These are phyloP conservation scores for Habroteleia sp. DNA, from an alignment of 2,888 invertebrate species.

Conservation along the genomic window DNA sequence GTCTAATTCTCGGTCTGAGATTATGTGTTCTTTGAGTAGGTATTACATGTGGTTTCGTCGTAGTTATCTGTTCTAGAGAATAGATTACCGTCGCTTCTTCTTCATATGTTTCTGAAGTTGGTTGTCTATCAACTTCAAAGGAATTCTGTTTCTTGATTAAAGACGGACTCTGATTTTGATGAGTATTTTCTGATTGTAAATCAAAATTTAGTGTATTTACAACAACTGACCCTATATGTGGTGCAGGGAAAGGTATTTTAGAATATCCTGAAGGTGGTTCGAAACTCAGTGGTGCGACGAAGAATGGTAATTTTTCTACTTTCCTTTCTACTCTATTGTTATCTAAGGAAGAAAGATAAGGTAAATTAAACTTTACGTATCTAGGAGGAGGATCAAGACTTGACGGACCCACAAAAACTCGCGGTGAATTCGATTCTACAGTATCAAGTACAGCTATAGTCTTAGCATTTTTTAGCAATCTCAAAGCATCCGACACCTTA, in stretches of 20 bases:
- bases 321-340: conserved; percentile 86
- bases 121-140: conserved; percentile 78
- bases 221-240: conserved; percentile 93
- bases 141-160: conserved; percentile 77
- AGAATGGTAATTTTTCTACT: conserved; percentile 89
- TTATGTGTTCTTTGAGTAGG: conserved; percentile 35
- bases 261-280: conserved; percentile 92
- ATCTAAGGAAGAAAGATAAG: conserved; percentile 89
- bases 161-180: conserved; percentile 68
- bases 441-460: conserved; percentile 90
- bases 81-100: conserved; percentile 68
- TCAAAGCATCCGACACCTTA: conserved; percentile 87
- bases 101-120: conserved; percentile 68
- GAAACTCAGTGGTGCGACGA: conserved; percentile 92
- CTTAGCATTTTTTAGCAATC: conserved; percentile 86
- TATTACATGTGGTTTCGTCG: conserved; percentile 43
- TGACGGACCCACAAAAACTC: conserved; percentile 91
- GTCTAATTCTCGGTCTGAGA: conserved; percentile 63
- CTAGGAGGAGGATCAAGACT: conserved; percentile 87
- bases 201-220: conserved; percentile 83
- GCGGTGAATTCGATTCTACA: conserved; percentile 86
- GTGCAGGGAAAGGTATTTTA: conserved; percentile 92
- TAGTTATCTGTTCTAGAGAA: conserved; percentile 49
- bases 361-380: conserved; percentile 90
- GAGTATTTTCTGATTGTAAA: conserved; percentile 56